A percentile compares a stretch with the other conserved stretches of the same genome.
phyloP scores from a whole-genome alignment of 1,140 invertebrate species.

The Drosophila guanche region DNA sequence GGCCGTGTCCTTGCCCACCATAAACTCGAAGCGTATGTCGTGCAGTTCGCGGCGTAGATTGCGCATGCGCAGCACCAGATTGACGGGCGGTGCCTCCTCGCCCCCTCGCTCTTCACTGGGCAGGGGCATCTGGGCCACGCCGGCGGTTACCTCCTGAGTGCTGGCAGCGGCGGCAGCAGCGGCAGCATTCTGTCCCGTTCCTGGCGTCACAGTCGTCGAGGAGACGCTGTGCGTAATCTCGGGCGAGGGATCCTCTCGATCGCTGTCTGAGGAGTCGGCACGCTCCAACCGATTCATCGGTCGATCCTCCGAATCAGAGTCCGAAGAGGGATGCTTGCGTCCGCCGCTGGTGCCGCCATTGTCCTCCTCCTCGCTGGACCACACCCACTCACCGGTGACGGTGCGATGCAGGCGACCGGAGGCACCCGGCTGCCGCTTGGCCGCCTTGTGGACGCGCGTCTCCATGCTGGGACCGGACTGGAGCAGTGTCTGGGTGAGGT shows the following conservation, averaged over 20 bases:
- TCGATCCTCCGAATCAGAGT: conserved; percentile 84
- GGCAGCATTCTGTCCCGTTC: not conserved
- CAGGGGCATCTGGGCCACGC: conserved; percentile 61
- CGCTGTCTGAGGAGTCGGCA: conserved; percentile 85
- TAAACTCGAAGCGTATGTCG: conserved; percentile 98
- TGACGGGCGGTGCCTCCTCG: conserved; percentile 84
- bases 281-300: conserved; percentile 85
- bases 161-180: not conserved
- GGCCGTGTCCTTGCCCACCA: conserved; percentile 94
- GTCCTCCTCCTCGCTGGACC: conserved; percentile 92
- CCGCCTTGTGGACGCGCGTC: conserved; percentile 94
- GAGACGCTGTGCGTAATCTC: conserved; percentile 70
- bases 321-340: conserved; percentile 77
- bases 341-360: conserved; percentile 72
- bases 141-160: conserved; percentile 60
- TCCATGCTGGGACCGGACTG: conserved; percentile 93
- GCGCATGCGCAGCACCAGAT: conserved; percentile 92
- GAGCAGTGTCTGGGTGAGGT: conserved; percentile 95
- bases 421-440: conserved; percentile 93
- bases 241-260: conserved; percentile 71
- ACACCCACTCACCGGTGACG: conserved; percentile 98
- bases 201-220: conserved; percentile 64
- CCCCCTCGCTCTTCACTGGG: conserved; percentile 46
- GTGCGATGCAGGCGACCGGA: conserved; percentile 96
- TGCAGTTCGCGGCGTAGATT: conserved; percentile 96